These are phyloP conservation scores for Drosophila yooni DNA, from an alignment of 2,888 invertebrate species.

Conservation along the genomic window DNA sequence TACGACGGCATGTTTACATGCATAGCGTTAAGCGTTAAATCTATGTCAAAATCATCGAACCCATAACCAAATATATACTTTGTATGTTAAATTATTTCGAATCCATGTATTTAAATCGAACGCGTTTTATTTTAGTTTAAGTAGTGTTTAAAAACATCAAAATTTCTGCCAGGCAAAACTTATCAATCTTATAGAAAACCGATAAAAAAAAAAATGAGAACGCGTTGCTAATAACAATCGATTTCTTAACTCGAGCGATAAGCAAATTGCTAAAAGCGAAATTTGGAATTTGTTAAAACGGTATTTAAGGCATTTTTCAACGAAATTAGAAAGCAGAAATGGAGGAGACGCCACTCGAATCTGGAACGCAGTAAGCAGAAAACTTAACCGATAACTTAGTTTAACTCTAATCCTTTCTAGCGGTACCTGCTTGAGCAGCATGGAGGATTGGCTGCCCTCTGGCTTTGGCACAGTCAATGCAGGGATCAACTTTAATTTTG, in stretches of 20 bases:
- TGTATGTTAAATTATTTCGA: background rate
- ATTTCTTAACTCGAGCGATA: background rate
- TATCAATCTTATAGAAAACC: background rate
- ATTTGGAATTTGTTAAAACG: background rate
- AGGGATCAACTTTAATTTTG: background rate
- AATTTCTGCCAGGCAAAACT: background rate
- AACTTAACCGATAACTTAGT: background rate
- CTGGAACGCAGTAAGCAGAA: background rate
- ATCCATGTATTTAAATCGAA: background rate
- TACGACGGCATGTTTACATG: constrained; percentile 68
- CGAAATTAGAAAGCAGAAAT: background rate
- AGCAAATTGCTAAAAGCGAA: background rate
- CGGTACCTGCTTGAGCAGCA: background rate
- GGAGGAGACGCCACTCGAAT: too few species aligned
- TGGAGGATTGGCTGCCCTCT: constrained; percentile 4
- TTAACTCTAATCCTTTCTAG: background rate
- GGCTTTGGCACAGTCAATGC: background rate
- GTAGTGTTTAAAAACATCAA: background rate
- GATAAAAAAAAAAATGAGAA: background rate
- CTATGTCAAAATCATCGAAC: background rate
- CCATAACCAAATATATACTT: constrained; percentile 13
- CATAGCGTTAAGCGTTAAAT: constrained; percentile 64
- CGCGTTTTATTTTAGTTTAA: background rate
- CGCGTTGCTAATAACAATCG: background rate
- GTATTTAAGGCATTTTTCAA: background rate